phyloP scores from a whole-genome alignment of 2,797 vertebrate genomes.

The Chrysocyon brachyurus region DNA sequence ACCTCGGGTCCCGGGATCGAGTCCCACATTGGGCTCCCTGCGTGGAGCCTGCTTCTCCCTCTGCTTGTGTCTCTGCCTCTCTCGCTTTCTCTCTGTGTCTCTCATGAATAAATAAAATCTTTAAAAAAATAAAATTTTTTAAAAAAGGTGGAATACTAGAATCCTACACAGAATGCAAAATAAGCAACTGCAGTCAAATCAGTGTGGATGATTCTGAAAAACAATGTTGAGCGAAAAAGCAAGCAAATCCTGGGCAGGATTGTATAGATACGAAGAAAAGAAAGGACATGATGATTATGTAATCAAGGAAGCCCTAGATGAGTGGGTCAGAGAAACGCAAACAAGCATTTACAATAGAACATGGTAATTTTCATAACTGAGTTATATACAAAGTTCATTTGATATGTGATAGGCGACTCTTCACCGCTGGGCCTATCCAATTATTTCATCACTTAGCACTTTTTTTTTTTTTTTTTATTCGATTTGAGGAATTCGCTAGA shows the following conservation, averaged over 20 bases:
- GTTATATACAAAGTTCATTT: neutral
- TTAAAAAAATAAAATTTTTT: too few relatives aligned
- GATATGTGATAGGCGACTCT: neutral
- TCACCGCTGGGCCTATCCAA: neutral
- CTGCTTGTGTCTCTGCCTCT: too few relatives aligned
- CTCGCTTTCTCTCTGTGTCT: too few relatives aligned
- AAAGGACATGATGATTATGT: neutral
- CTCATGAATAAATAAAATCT: too few relatives aligned
- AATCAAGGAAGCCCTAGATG: neutral
- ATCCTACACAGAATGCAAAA: neutral
- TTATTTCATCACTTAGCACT: neutral
- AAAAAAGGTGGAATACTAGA: neutral
- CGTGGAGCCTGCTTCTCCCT: too few relatives aligned
- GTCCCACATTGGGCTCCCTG: too few relatives aligned
- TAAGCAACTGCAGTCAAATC: neutral
- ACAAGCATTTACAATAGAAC: neutral
- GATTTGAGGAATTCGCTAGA: neutral
- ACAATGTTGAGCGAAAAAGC: neutral
- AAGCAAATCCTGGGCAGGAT: neutral
- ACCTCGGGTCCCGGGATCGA: too few relatives aligned
- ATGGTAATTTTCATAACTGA: neutral
- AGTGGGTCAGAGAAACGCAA: constrained; percentile 4
- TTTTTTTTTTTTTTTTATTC: neutral
- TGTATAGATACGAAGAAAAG: neutral
- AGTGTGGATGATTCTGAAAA: constrained; percentile 37